Conservation (phyloP, 2,797 vertebrate genomes). For the Pseudochromis fuscus region DNA sequence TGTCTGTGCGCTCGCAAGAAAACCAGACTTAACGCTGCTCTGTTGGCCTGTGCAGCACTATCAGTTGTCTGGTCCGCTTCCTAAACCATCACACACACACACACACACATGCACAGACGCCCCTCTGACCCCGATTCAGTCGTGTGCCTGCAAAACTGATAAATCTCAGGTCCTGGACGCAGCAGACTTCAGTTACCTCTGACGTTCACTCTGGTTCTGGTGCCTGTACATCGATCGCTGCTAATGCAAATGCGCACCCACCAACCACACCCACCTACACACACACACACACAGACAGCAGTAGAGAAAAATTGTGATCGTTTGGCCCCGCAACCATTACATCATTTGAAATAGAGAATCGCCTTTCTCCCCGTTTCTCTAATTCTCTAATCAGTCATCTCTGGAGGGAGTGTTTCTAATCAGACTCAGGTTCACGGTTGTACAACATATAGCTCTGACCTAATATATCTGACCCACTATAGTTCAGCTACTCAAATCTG, state of each 20-base stretch:
- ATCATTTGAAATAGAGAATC: slow-evolving; percentile 54
- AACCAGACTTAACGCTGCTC: slow-evolving; percentile 38
- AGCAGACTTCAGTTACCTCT: slow-evolving; percentile 60
- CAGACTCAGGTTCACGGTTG: slow-evolving; percentile 29
- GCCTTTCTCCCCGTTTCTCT: slow-evolving; percentile 15
- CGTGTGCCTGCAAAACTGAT: slow-evolving; percentile 61
- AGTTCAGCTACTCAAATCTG: slow-evolving; percentile 17
- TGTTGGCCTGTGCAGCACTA: slow-evolving; percentile 28
- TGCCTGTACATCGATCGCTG: neutral
- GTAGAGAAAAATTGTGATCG: slow-evolving; percentile 53
- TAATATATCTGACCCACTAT: slow-evolving; percentile 15
- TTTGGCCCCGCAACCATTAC: slow-evolving; percentile 53
- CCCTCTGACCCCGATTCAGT: slow-evolving; percentile 52
- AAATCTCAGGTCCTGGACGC: slow-evolving; percentile 48
- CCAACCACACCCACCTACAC: slow-evolving; percentile 9
- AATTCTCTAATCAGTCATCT: slow-evolving; percentile 56
- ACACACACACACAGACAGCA: slow-evolving; percentile 17
- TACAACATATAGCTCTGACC: slow-evolving; percentile 41
- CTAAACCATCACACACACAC: slow-evolving; percentile 23
- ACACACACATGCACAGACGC: slow-evolving; percentile 5
- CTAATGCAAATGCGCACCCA: slow-evolving; percentile 8
- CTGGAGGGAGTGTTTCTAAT: slow-evolving; percentile 57
- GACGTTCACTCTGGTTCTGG: slow-evolving; percentile 15
- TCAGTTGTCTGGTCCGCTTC: slow-evolving; percentile 59
- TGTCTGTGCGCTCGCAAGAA: slow-evolving; percentile 4